Evolutionary conservation across 2,888 invertebrate genomes (phyloP).

Genomic region (Drosophila longiperda): DNA sequence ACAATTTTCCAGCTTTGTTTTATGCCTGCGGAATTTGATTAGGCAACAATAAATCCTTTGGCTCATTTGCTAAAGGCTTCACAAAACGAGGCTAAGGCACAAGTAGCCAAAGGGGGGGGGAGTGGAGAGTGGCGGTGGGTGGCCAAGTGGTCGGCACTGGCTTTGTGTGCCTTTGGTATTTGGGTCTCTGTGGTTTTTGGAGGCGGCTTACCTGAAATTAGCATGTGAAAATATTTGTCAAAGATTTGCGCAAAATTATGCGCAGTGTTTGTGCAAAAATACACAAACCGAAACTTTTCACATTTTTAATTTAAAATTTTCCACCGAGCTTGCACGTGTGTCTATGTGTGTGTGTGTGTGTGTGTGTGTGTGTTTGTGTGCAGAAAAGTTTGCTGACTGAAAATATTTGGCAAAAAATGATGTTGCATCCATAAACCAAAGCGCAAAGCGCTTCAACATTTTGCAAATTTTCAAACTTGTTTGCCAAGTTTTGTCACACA

Average conservation of each 20-base stretch:
- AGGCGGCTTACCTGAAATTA: conserved; percentile 69
- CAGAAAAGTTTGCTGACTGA: conserved; percentile 69
- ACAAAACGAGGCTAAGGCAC: neutral
- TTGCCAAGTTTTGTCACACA: conserved; percentile 60
- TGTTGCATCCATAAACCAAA: conserved; percentile 78
- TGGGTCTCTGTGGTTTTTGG: conserved; percentile 19
- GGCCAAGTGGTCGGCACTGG: conserved; percentile 1
- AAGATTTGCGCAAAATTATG: conserved; percentile 78
- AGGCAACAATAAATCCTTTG: conserved; percentile 78
- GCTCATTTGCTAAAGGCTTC: conserved; percentile 58
- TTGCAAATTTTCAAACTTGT: conserved; percentile 66
- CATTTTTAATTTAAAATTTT: conserved; percentile 77
- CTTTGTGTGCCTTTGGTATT: conserved; percentile 53
- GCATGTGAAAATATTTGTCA: conserved; percentile 81
- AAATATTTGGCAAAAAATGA: conserved; percentile 74
- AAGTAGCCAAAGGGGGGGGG: neutral
- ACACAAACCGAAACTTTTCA: conserved; percentile 64
- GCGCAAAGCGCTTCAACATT: conserved; percentile 70
- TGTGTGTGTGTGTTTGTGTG: conserved; percentile 43
- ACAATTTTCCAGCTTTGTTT: conserved; percentile 71
- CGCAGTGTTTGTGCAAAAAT: conserved; percentile 79
- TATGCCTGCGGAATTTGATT: conserved; percentile 71
- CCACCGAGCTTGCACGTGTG: conserved; percentile 51
- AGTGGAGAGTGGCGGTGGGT: neutral
- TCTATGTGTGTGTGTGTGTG: neutral